Conservation (phyloP, 1,140 invertebrate species). For the Micrasema longulum region DNA sequence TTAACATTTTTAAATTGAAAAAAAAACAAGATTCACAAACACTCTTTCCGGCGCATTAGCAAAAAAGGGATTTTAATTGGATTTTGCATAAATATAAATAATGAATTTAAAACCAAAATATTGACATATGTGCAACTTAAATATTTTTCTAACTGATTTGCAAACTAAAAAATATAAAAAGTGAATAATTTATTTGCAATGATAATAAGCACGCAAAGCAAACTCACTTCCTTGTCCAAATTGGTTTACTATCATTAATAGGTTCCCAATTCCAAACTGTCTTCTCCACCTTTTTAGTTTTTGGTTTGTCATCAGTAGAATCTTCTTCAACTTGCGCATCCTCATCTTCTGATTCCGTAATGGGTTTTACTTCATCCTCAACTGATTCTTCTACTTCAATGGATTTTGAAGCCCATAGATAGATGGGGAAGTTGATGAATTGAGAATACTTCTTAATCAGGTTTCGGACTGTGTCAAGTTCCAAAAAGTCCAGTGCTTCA, state of each 20-base stretch:
- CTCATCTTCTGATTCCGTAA: constrained; percentile 72
- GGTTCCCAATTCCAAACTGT: constrained; percentile 99
- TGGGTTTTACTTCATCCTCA: constrained; percentile 64
- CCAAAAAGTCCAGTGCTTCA: constrained; percentile 95
- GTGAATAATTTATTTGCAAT: not conserved
- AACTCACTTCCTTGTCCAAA: constrained; percentile 91
- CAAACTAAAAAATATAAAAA: not conserved
- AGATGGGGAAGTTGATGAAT: constrained; percentile 99
- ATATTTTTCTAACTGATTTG: not conserved
- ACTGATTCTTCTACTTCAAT: constrained; percentile 87
- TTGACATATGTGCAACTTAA: not conserved
- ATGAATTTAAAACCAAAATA: no score
- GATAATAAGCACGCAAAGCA: no score
- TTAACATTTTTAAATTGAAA: no score
- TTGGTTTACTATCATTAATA: constrained; percentile 96
- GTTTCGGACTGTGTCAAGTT: constrained; percentile 89
- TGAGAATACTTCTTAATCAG: constrained; percentile 98
- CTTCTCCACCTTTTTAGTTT: constrained; percentile 94
- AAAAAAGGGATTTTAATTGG: no score
- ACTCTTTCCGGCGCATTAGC: no score
- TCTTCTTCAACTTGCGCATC: constrained; percentile 78
- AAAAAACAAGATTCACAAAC: no score
- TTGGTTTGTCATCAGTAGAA: constrained; percentile 82
- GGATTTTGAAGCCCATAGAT: constrained; percentile 94
- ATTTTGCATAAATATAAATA: no score